Evolutionary conservation across 2,113 vertebrate genomes (phyloP).

Genomic region (Jacana jacana): DNA sequence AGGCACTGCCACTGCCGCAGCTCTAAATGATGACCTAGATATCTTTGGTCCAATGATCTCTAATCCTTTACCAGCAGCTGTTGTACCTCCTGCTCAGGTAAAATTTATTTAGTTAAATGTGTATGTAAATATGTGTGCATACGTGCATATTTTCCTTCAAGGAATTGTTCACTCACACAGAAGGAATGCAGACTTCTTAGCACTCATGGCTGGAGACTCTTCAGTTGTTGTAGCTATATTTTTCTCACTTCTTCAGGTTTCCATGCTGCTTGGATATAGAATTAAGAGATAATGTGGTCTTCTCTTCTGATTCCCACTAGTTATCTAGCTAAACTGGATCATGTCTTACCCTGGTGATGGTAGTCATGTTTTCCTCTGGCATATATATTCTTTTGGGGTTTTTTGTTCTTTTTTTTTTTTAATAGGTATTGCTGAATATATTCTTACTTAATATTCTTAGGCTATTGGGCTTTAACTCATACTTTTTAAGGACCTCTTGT

Average conservation of each 20-base stretch:
- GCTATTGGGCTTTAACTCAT: not conserved
- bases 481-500: not conserved
- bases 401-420: not conserved
- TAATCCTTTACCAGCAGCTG: slow-evolving; percentile 87
- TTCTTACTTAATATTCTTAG: not conserved
- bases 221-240: not conserved
- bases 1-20: slow-evolving; percentile 64
- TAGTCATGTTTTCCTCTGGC: not conserved
- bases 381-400: not conserved
- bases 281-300: not conserved
- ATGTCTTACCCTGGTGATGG: not conserved
- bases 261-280: not conserved
- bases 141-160: not conserved
- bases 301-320: not conserved
- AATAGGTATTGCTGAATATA: not conserved
- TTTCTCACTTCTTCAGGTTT: not conserved
- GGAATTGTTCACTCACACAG: not conserved
- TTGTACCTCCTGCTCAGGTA: slow-evolving; percentile 76
- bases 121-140: not conserved
- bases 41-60: slow-evolving; percentile 99
- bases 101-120: not conserved
- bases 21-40: slow-evolving; percentile 88
- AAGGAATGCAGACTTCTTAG: not conserved
- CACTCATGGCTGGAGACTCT: not conserved
- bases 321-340: not conserved